Conservation (phyloP, 1,140 invertebrate species). For the Panagrolaimus sp. region DNA sequence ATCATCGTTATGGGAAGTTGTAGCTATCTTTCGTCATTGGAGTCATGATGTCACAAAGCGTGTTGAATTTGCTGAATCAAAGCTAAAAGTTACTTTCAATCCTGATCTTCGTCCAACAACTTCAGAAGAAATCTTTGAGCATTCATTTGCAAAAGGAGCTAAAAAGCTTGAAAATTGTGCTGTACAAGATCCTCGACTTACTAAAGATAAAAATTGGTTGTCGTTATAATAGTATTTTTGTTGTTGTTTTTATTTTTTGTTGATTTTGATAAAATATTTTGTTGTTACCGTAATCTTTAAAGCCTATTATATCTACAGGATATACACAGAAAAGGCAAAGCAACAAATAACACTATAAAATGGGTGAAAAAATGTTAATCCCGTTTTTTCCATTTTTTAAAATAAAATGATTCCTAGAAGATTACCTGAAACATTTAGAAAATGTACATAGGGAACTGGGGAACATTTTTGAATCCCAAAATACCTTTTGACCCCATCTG, state of each 20-base stretch:
- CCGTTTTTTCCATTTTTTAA: no score
- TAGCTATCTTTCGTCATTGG: constrained; percentile 1
- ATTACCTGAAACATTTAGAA: no score
- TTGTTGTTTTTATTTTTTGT: background rate
- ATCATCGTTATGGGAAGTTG: background rate
- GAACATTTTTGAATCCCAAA: no score
- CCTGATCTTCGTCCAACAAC: background rate
- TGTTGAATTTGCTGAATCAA: background rate
- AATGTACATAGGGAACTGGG: no score
- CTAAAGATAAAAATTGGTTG: background rate
- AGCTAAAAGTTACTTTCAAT: background rate
- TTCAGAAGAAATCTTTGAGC: background rate
- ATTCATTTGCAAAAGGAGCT: background rate
- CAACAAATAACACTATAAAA: no score
- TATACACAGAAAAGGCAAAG: no score
- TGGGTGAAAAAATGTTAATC: no score
- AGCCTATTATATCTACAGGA: no score
- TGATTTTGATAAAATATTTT: background rate
- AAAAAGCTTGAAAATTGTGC: background rate
- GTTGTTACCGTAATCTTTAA: no score
- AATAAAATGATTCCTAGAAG: no score
- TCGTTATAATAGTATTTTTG: background rate
- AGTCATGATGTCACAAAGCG: background rate
- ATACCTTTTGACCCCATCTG: no score
- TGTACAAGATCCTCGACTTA: background rate